Evolutionary conservation across 2,797 vertebrate genomes (phyloP), one percentile per base, ranked within the genome.

Genomic region (Karalla daura): DNA sequence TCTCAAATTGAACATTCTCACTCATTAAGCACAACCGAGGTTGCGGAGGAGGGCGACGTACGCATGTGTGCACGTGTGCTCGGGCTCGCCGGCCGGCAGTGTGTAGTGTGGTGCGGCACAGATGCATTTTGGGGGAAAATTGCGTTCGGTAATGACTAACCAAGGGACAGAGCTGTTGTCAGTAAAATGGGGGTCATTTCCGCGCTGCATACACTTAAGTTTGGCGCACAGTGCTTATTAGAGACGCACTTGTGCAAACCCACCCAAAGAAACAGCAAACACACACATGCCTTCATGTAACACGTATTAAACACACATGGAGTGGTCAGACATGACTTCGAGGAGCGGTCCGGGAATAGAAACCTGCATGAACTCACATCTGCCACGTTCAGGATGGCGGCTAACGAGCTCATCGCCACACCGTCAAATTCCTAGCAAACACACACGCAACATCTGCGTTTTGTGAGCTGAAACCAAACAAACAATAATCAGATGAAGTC

Each of bases 201-300:
- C 67, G 11, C 23, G 43, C 72, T 79, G 40, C 25, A 61, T 70
- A 79, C 63, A 76, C 72, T 84, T 82, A 63, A 47, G 52, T 61
- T 70, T 76, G 78, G 78, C 74, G 58, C 74, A 78, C 50, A 61
- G 46, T 83, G 68, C 80, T 86, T 73, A 88, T 89, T 87, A 86
- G n/a, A 68, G 58, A 59, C 62, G 74, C 74, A 76, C 75, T 53
- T 14, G 32, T 58, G 58, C 43, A 53, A 35, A 63, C 64, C 64
- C 63, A 53, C 46, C 25, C n/a, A 56, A 63, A 76, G 35, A 58
- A 51, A 70, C 37, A 33, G 32, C 21, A 62, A 71, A 80, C 39
- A 44, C 55, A 51, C 64, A 70, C 53, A 70, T 41, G 36, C 23
- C 60, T 71, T 63, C 53, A 66, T 45, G 53, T 58, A 84, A 60